Evolutionary conservation across 2,888 invertebrate species (phyloP).

Genomic region (Eurytoma adleriae): DNA sequence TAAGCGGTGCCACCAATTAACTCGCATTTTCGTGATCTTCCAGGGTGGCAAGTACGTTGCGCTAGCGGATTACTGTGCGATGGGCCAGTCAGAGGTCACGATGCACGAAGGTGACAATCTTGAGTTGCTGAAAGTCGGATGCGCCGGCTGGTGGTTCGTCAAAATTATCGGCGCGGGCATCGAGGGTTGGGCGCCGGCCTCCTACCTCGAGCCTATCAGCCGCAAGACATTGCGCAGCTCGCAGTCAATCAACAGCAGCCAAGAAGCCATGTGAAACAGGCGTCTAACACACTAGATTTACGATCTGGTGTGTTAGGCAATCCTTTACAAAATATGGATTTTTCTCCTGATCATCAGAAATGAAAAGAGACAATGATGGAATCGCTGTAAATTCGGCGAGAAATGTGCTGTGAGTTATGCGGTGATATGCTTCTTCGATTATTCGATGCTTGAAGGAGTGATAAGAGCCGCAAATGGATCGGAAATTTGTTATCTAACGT

Average conservation of each 20-base stretch:
- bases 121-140: slow-evolving; percentile 93
- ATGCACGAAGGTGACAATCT: slow-evolving; percentile 93
- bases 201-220: slow-evolving; percentile 89
- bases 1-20: neutral
- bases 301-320: slow-evolving; percentile 46
- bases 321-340: too few relatives aligned
- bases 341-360: too few relatives aligned
- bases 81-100: slow-evolving; percentile 93
- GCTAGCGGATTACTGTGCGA: slow-evolving; percentile 94
- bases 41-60: slow-evolving; percentile 90
- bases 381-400: neutral
- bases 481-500: too few relatives aligned
- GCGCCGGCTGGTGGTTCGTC: slow-evolving; percentile 98
- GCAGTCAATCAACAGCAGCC: slow-evolving; percentile 76
- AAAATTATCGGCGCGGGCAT: slow-evolving; percentile 85
- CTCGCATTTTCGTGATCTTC: slow-evolving; percentile 32
- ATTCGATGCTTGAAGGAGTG: neutral
- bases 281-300: slow-evolving; percentile 70
- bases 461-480: too few relatives aligned
- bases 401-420: neutral
- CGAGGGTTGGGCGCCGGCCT: slow-evolving; percentile 97
- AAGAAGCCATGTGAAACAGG: slow-evolving; percentile 75
- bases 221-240: slow-evolving; percentile 84
- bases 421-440: neutral
- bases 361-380: too few relatives aligned